A percentile compares a stretch with the other conserved stretches of the same genome.
phyloP scores from a whole-genome alignment of 1,140 invertebrate species.

The Megathymus violae region DNA sequence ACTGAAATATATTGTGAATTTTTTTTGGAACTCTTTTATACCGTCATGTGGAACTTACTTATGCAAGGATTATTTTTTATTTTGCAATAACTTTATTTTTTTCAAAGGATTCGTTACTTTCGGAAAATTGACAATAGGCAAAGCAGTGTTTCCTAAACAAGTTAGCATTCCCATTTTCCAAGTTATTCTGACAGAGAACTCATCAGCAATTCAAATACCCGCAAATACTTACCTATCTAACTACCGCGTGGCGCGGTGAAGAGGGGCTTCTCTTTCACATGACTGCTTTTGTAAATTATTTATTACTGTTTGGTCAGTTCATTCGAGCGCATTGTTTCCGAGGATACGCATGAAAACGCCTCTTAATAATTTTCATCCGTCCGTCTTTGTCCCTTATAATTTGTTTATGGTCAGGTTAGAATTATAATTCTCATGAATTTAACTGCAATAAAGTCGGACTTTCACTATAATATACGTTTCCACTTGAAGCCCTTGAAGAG shows the following conservation, averaged over 20 bases:
- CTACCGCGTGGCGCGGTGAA: constrained; percentile 52
- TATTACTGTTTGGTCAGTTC: constrained; percentile 60
- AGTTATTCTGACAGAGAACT: constrained; percentile 68
- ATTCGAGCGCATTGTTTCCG: constrained; percentile 34
- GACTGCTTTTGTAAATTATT: constrained; percentile 74
- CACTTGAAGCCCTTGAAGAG: too few relatives aligned
- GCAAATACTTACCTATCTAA: constrained; percentile 47
- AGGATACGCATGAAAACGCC: constrained; percentile 36
- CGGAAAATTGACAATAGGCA: neutral
- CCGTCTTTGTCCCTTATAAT: constrained; percentile 32
- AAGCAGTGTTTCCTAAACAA: constrained; percentile 50
- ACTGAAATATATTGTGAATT: too few relatives aligned
- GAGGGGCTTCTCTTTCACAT: constrained; percentile 65
- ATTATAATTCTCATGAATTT: too few relatives aligned
- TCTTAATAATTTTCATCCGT: constrained; percentile 37
- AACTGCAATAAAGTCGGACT: too few relatives aligned
- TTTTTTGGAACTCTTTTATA: too few relatives aligned
- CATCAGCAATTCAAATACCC: constrained; percentile 76
- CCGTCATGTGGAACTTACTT: too few relatives aligned
- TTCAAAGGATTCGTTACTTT: too few relatives aligned
- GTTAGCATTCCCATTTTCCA: constrained; percentile 47
- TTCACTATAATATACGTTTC: too few relatives aligned
- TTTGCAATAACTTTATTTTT: too few relatives aligned
- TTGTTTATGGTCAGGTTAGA: constrained; percentile 34
- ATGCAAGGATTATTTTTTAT: too few relatives aligned